Evolutionary conservation across 92 coral and sea anemone species (phyloP).

Genomic region (Parazoanthus darwini): DNA sequence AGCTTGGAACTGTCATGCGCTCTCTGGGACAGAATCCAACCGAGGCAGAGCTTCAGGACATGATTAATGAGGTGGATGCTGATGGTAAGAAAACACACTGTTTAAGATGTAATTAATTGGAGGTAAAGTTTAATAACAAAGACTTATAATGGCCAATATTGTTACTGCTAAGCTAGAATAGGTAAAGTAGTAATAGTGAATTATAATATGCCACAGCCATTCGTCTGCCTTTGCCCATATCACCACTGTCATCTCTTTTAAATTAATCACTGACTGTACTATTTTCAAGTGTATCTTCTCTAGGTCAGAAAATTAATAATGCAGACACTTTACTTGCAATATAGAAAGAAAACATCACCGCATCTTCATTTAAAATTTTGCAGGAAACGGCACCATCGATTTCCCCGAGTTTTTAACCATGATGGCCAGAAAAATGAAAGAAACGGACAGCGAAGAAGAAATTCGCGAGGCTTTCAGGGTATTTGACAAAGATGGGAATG

Average conservation of each 20-base stretch:
- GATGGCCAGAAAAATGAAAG: conserved; percentile 85
- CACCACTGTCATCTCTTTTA: too few relatives aligned
- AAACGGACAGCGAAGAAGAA: conserved; percentile 72
- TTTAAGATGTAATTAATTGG: too few relatives aligned
- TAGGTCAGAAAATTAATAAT: neutral
- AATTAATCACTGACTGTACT: too few relatives aligned
- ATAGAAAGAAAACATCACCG: neutral
- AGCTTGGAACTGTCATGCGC: too few relatives aligned
- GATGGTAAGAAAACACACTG: conserved; percentile 59
- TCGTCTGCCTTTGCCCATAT: too few relatives aligned
- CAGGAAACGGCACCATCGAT: conserved; percentile 82
- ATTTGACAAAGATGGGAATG: conserved; percentile 78
- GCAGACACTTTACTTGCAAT: neutral
- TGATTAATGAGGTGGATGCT: conserved; percentile 91
- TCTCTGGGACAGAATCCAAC: too few relatives aligned
- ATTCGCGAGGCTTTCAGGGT: conserved; percentile 79
- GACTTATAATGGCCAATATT: too few relatives aligned
- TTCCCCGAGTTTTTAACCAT: conserved; percentile 79
- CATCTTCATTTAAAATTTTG: neutral
- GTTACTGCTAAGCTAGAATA: too few relatives aligned
- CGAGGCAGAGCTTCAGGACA: conserved; percentile 84
- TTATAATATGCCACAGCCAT: too few relatives aligned
- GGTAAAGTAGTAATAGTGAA: too few relatives aligned
- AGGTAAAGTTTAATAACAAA: too few relatives aligned
- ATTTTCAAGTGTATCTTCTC: too few relatives aligned